Conservation (phyloP, 1,140 invertebrate species). For the Sweltsa coloradensis region DNA sequence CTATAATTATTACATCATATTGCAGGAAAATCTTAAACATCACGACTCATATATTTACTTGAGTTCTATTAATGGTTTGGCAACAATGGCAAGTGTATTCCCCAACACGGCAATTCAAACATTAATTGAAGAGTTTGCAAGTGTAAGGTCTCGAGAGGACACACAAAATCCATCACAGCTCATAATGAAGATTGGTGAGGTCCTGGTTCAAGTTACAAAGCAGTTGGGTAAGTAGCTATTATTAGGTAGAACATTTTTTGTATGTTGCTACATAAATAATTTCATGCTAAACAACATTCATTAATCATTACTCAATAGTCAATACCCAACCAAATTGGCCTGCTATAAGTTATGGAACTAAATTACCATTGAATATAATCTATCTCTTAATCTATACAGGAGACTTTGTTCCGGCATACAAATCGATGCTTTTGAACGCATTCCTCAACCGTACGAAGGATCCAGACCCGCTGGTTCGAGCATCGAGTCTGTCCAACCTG, state of each 20-base stretch:
- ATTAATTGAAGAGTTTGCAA: constrained; percentile 45
- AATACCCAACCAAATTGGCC: too few relatives aligned
- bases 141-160: constrained; percentile 26
- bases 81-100: constrained; percentile 45
- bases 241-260: too few relatives aligned
- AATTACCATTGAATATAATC: too few relatives aligned
- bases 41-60: constrained; percentile 77
- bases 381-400: constrained; percentile 36
- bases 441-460: constrained; percentile 56
- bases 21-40: constrained; percentile 59
- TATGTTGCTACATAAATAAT: too few relatives aligned
- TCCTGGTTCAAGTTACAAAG: constrained; percentile 59
- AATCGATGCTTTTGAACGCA: constrained; percentile 54
- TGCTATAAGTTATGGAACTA: too few relatives aligned
- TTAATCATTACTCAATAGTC: too few relatives aligned
- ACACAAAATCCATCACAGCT: constrained; percentile 41
- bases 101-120: constrained; percentile 53
- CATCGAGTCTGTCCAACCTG: constrained; percentile 73
- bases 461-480: constrained; percentile 56
- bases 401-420: constrained; percentile 58
- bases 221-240: constrained; percentile 44
- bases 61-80: constrained; percentile 60
- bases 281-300: too few relatives aligned
- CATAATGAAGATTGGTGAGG: constrained; percentile 71
- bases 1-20: constrained; percentile 18